A percentile compares a stretch with the other conserved stretches of the same genome.
These are phyloP conservation scores for Lagria hirta DNA, from an alignment of 2,888 invertebrate species.

Conservation along the genomic window DNA sequence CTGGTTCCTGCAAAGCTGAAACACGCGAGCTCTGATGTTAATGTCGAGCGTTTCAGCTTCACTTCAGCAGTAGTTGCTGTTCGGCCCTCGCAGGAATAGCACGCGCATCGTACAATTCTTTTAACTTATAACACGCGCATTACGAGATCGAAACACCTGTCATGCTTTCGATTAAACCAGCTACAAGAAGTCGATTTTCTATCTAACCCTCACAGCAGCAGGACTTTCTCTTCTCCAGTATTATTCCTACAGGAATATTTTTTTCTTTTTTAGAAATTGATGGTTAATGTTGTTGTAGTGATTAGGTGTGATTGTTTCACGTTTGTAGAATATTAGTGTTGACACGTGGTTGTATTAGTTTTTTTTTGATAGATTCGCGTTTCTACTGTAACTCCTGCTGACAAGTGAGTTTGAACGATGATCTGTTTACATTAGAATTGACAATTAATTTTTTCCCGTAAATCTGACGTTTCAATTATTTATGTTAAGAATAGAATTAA, in stretches of 20 bases:
- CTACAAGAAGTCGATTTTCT: no score
- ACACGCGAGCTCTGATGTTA: conserved; percentile 37
- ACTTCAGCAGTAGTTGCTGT: conserved; percentile 37
- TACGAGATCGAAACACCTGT: conserved; percentile 21
- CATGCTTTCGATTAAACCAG: no score
- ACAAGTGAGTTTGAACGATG: conserved; percentile 16
- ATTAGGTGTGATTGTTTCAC: conserved; percentile 27
- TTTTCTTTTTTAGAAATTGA: no score
- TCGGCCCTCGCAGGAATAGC: conserved; percentile 34
- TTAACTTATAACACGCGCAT: conserved; percentile 23
- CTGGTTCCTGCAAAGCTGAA: conserved; percentile 32
- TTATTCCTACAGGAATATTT: no score
- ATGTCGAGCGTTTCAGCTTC: no score
- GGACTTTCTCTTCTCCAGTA: no score
- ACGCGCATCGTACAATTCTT: conserved; percentile 31
- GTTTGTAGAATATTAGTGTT: no score
- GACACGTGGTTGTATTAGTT: no score
- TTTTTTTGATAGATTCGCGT: no score
- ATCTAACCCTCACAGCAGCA: no score
- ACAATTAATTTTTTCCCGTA: conserved; percentile 1
- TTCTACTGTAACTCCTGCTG: conserved; percentile 15
- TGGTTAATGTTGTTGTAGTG: no score
- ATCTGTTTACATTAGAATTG: conserved; percentile 18
- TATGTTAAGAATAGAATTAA: conserved; percentile 7
- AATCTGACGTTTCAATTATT: not conserved